Evolutionary conservation across 2,113 vertebrate genomes (phyloP).

Genomic region (Climacteris rufus): DNA sequence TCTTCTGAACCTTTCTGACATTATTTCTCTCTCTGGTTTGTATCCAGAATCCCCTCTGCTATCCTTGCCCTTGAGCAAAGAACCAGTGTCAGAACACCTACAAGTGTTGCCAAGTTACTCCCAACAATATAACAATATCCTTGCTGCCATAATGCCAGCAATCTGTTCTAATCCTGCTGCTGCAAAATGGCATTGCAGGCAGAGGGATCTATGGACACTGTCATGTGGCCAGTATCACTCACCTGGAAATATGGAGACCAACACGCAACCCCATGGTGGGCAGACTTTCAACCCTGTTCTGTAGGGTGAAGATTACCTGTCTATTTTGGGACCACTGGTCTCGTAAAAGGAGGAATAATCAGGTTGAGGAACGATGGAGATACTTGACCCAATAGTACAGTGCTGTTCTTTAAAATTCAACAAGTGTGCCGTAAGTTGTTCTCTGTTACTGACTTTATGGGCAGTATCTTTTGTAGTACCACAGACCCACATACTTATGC

Average conservation of each 20-base stretch:
- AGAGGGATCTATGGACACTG: background rate
- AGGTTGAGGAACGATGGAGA: background rate
- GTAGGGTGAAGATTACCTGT: background rate
- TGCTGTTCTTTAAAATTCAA: background rate
- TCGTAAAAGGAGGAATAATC: background rate
- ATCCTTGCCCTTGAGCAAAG: slow-evolving; percentile 76
- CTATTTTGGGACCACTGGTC: background rate
- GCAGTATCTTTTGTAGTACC: background rate
- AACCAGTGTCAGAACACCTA: slow-evolving; percentile 69
- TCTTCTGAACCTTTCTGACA: slow-evolving; percentile 69
- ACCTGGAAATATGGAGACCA: background rate
- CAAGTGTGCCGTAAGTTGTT: background rate
- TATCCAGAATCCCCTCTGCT: slow-evolving; percentile 60
- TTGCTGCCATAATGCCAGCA: slow-evolving; percentile 71
- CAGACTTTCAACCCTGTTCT: background rate
- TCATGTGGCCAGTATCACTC: background rate
- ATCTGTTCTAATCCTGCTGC: slow-evolving; percentile 71
- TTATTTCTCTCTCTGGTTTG: slow-evolving; percentile 55
- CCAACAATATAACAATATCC: slow-evolving; percentile 72
- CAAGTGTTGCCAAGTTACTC: slow-evolving; percentile 71
- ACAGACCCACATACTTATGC: background rate
- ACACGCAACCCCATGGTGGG: background rate
- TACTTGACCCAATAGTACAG: background rate
- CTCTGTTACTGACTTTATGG: background rate
- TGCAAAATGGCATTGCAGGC: slow-evolving; percentile 52